Evolutionary conservation across 2,888 invertebrate genomes (phyloP).

Genomic region (Imbricaverruca yamaguchii): DNA sequence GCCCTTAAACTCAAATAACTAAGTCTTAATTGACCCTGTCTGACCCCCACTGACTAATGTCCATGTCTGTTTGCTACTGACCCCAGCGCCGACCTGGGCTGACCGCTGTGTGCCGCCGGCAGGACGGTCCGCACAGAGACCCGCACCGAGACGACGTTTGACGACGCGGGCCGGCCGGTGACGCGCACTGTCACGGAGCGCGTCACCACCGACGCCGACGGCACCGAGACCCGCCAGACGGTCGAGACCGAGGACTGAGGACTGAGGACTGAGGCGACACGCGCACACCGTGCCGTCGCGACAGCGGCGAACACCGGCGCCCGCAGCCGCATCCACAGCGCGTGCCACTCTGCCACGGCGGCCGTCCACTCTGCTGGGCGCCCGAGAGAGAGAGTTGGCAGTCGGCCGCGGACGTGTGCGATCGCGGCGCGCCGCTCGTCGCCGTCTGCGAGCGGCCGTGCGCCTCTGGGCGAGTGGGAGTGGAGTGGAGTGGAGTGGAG

Average conservation of each 20-base stretch:
- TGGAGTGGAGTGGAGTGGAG: neutral
- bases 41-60: too few species aligned
- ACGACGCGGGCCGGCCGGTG: neutral
- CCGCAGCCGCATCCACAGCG: neutral
- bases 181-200: neutral
- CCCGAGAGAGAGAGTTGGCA: neutral
- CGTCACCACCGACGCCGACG: neutral
- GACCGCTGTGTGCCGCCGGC: neutral
- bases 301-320: neutral
- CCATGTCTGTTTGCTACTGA: too few species aligned
- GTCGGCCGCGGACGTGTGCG: neutral
- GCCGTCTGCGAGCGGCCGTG: too few species aligned
- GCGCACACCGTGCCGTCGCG: neutral
- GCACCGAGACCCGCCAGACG: neutral
- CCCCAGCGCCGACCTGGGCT: too few species aligned
- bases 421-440: too few species aligned
- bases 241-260: constrained; percentile 13
- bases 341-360: too few species aligned
- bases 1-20: too few species aligned
- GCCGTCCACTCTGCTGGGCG: too few species aligned
- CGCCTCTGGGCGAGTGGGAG: too few species aligned
- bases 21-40: too few species aligned
- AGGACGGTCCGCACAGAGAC: constrained; percentile 18
- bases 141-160: constrained; percentile 2
- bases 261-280: constrained; percentile 5